Evolutionary conservation across 2,888 invertebrate species (phyloP).

Genomic region (Alcis repandata): DNA sequence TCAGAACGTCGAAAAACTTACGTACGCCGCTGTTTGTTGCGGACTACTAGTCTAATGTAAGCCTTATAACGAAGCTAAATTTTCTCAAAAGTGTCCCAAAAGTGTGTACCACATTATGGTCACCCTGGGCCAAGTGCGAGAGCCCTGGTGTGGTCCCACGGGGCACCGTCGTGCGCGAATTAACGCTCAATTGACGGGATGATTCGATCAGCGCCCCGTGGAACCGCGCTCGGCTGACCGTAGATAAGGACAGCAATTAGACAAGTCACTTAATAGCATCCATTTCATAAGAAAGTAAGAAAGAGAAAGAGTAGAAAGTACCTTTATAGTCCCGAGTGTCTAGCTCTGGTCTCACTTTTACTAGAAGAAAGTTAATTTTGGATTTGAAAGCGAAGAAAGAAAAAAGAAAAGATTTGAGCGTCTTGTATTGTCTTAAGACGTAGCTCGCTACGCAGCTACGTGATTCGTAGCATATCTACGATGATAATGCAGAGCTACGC

Average conservation of each 20-base stretch:
- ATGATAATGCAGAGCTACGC: not conserved
- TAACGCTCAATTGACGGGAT: slow-evolving; percentile 79
- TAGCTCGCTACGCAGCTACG: slow-evolving; percentile 22
- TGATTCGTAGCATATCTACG: slow-evolving; percentile 17
- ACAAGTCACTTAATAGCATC: not conserved
- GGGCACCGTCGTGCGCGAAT: slow-evolving; percentile 65
- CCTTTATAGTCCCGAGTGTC: no score
- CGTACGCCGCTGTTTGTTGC: no score
- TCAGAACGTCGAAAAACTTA: no score
- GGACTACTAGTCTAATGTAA: no score
- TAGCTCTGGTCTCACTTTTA: no score
- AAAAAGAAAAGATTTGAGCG: not conserved
- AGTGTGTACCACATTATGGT: slow-evolving; percentile 35
- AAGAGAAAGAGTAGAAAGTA: no score
- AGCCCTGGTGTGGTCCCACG: slow-evolving; percentile 70
- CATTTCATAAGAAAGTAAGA: not conserved
- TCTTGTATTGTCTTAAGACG: not conserved
- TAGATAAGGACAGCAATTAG: not conserved
- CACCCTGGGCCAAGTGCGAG: slow-evolving; percentile 45
- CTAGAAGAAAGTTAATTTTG: no score
- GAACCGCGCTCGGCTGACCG: slow-evolving; percentile 40
- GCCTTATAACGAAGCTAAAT: no score
- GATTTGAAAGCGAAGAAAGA: not conserved
- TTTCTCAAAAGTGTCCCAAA: not conserved
- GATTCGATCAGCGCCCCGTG: slow-evolving; percentile 77